Conservation (phyloP, 2,797 vertebrate genomes). For the Chloroceryle amazona region DNA sequence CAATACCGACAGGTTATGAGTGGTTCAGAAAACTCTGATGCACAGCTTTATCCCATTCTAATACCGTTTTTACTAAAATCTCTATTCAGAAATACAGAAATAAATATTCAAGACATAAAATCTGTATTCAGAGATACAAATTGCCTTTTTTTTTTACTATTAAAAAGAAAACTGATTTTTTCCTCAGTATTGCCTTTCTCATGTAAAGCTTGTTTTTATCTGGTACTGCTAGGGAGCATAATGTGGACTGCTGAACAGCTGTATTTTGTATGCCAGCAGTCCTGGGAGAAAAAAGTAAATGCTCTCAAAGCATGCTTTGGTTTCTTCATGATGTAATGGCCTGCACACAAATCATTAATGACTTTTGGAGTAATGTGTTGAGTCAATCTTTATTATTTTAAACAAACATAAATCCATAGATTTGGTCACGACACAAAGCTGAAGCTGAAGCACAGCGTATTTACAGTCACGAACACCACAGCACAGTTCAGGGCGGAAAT, state of each 20-base stretch:
- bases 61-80: not conserved
- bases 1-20: not conserved
- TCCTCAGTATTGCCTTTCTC: not conserved
- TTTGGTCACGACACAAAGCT: not conserved
- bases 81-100: not conserved
- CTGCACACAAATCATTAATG: not conserved
- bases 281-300: not conserved
- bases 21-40: not conserved
- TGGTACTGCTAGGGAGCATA: not conserved
- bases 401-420: conserved; percentile 13
- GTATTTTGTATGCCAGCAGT: conserved; percentile 3
- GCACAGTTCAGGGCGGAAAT: not conserved
- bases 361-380: not conserved
- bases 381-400: not conserved
- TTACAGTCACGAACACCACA: not conserved
- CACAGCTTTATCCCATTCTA: not conserved
- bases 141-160: not conserved
- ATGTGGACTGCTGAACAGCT: not conserved
- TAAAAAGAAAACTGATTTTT: not conserved
- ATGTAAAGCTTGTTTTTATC: not conserved
- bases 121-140: not conserved
- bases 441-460: not conserved
- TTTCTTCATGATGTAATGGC: not conserved
- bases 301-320: not conserved
- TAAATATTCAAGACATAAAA: not conserved